Percentiles rank a stretch among this genome's conserved stretches.
Evolutionary conservation across 2,797 vertebrate species (phyloP).

Genomic region (Phyllotis vaccarum): DNA sequence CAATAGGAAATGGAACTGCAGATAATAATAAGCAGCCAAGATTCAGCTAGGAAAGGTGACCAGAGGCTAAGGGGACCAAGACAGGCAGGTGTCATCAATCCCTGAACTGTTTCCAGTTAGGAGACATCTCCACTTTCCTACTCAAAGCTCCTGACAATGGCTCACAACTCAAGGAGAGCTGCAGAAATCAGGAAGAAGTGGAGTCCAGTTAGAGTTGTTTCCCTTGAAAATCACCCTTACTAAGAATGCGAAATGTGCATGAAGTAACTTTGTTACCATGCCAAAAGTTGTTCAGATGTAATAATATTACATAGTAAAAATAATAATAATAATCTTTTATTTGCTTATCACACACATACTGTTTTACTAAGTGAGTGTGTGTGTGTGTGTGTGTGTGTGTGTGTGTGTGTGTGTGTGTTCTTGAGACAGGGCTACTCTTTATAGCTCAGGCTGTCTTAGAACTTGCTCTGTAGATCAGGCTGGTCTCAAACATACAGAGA

Average conservation of each 20-base stretch:
- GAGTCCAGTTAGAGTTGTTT: background rate
- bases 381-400: too few relatives aligned
- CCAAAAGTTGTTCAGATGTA: background rate
- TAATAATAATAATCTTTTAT: background rate
- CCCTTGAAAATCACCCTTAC: background rate
- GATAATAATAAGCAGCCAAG: background rate
- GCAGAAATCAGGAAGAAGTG: background rate
- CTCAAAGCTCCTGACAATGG: background rate
- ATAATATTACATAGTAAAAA: background rate
- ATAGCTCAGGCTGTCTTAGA: background rate
- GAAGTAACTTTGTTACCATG: background rate
- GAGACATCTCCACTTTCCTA: background rate
- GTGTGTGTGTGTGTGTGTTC: background rate
- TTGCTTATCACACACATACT: background rate
- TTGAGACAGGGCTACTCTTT: background rate
- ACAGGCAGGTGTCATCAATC: background rate
- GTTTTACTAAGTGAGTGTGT: too few relatives aligned
- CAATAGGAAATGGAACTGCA: background rate
- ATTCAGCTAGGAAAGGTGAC: background rate
- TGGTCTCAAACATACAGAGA: background rate
- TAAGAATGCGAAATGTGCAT: background rate
- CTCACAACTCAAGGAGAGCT: background rate
- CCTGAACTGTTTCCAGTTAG: background rate
- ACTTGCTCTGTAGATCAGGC: background rate
- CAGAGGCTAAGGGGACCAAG: conserved; percentile 20